phyloP scores from a whole-genome alignment of 2,888 invertebrate genomes.

The Ypsolopha scabrella region DNA sequence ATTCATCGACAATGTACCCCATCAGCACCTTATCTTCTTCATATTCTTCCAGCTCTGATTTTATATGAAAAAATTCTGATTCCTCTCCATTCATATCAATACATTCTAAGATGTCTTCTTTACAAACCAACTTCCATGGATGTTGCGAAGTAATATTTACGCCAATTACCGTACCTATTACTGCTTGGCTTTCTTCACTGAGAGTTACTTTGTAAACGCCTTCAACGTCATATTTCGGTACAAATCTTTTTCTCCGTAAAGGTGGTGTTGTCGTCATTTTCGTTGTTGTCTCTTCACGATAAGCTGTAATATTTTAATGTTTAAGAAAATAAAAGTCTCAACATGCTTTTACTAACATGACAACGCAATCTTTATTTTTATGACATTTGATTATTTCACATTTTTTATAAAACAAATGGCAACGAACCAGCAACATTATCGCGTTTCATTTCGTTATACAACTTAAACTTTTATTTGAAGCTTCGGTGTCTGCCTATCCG shows the following conservation, averaged over 20 bases:
- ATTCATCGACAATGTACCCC: slow-evolving; percentile 76
- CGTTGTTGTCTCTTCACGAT: slow-evolving; percentile 13
- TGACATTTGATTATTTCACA: too few species aligned
- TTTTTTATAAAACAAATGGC: too few species aligned
- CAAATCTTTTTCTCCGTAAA: slow-evolving; percentile 46
- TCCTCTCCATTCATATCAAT: slow-evolving; percentile 68
- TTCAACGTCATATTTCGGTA: slow-evolving; percentile 64
- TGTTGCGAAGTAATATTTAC: slow-evolving; percentile 77
- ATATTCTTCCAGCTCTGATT: slow-evolving; percentile 43
- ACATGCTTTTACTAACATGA: not conserved
- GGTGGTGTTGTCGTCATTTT: slow-evolving; percentile 20
- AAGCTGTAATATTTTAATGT: slow-evolving; percentile 24
- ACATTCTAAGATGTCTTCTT: slow-evolving; percentile 71
- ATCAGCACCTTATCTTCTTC: slow-evolving; percentile 62
- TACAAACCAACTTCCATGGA: slow-evolving; percentile 78
- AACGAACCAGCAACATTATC: too few species aligned
- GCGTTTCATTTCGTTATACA: too few species aligned
- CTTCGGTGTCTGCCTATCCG: too few species aligned
- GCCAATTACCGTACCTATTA: slow-evolving; percentile 75
- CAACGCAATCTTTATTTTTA: too few species aligned
- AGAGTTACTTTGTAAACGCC: slow-evolving; percentile 68
- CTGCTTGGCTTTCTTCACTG: slow-evolving; percentile 69
- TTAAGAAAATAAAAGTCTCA: not conserved
- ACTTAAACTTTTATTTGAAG: too few species aligned
- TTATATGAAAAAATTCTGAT: slow-evolving; percentile 50